Evolutionary conservation across 2,888 invertebrate species (phyloP), one percentile per base, ranked within the genome.

Genomic region (Coenonympha glycerion): DNA sequence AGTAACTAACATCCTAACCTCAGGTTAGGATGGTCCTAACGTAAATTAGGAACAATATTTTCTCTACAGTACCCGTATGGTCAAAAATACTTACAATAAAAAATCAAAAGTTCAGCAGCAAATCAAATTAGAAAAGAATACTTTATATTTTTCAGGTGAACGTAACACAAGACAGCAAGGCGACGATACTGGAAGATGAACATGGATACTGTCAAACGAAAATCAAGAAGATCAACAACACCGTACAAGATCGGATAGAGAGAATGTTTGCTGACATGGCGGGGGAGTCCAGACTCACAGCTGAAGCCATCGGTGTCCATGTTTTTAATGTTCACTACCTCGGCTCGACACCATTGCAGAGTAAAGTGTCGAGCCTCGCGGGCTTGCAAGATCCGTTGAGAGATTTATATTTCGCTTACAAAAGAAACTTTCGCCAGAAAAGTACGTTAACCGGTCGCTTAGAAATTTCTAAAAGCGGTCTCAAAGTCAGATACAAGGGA

Each of bases 231-330:
- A 73, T 75, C 54, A 85, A 78, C 59, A 94, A 94, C 65, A 92
- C 92, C 47, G 94, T 95, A 2, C 95, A 96, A 75, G 95, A 93
- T 11, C 91, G 93, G 64, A 95, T 96, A 76, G 95, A 95, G 72
- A 91, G 92, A 64, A 93, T 95, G 91, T 95, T 95, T 69, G 91
- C 90, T 18, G 93, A 93, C 54, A 91, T 93, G 65, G 91, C 92
- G 2, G 89, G 89, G 48, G 87, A 88, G 57, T 77, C 88, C 39
- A 73, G 76, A 54, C 74, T 69, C 31, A 88, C 90, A 54, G 71
- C 77, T 22, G 88, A 88, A 22, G 81, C 74, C 45, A 89, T 90
- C 1, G 88, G 90, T 6, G 82, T 87, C 30, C 91, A 90, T 61
- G 78, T 89, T 37, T 92, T 92, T 64, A 89, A 90, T 59, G 95